Conservation (phyloP, 2,797 vertebrate species). For the Protonibea diacanthus region DNA sequence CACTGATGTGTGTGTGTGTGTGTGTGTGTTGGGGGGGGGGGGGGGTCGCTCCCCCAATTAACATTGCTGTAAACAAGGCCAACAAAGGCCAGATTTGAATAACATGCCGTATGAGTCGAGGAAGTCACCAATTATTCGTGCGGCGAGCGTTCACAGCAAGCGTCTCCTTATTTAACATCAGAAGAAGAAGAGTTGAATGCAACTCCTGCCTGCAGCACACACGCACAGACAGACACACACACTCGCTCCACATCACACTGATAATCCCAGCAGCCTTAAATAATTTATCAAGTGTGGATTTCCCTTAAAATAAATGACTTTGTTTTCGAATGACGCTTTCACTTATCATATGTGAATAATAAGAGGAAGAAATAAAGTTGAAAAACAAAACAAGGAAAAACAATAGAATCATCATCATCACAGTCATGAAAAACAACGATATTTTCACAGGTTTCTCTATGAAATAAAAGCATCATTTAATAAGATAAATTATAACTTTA, state of each 20-base stretch:
- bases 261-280: slow-evolving; percentile 80
- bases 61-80: slow-evolving; percentile 75
- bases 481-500: background rate
- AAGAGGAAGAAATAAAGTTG: slow-evolving; percentile 44
- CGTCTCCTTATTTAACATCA: slow-evolving; percentile 75
- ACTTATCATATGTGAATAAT: slow-evolving; percentile 53
- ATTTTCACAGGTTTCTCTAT: background rate
- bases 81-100: slow-evolving; percentile 76
- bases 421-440: slow-evolving; percentile 28
- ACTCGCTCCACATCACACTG: slow-evolving; percentile 50
- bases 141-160: slow-evolving; percentile 49
- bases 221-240: slow-evolving; percentile 3
- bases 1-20: background rate
- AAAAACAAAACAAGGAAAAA: slow-evolving; percentile 38
- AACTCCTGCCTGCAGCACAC: slow-evolving; percentile 59
- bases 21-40: background rate
- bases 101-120: slow-evolving; percentile 47
- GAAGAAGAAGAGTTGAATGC: slow-evolving; percentile 65
- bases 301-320: slow-evolving; percentile 76
- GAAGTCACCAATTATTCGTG: slow-evolving; percentile 78
- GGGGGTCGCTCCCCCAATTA: slow-evolving; percentile 62
- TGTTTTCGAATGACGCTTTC: slow-evolving; percentile 59
- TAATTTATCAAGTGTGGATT: slow-evolving; percentile 82
- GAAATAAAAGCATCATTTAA: slow-evolving; percentile 24
- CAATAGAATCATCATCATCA: slow-evolving; percentile 27